Evolutionary conservation across 2,113 vertebrate genomes (phyloP), one percentile per base, ranked within the genome.

Genomic region (Orcinus orca): DNA sequence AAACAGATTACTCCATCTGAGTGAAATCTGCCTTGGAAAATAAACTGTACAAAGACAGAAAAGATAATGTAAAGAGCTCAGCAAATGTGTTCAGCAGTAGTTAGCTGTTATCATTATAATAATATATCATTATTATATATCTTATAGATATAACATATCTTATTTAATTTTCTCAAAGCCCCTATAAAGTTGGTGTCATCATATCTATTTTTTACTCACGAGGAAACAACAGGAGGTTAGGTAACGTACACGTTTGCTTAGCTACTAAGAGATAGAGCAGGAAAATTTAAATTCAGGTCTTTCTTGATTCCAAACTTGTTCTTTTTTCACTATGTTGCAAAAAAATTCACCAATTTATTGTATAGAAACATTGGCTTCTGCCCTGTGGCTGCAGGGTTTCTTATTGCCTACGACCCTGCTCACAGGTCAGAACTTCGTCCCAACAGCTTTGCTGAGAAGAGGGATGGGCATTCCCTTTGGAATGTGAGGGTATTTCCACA

Each of bases 21-120:
- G n/a, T 25, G 23, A 95, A 95, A 44, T 92, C 74, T 87, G 96
- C 65, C 87, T 76, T 88, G 93, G 95, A 93, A 97, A 97, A 97
- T 84, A 93, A 95, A 95, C 90, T 62, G 63, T 31, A 90, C 8
- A 67, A 33, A 67, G 25, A 94, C 23, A 88, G n/a, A 83, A 26
- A 93, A 21, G 63, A 73, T 68, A 55, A 62, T 63, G 33, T 29
- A 53, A 92, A 88, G 21, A 60, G 47, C 36, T 79, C 53, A 33
- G 77, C 82, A 91, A 63, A 7, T 79, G 20, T 65, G 38, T 68
- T 76, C 65, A 36, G 21, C 53, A 55, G 47, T 23, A 29, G 41
- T 21, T 58, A 70, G 53, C 15, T 53, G 26, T 41, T 93, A 23
- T 33, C 53, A 71, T 67, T n/a, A 67, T 47, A 26, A 82, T 58